Evolutionary conservation across 1,140 invertebrate species (phyloP).

Genomic region (Philopotamus ludificatus): DNA sequence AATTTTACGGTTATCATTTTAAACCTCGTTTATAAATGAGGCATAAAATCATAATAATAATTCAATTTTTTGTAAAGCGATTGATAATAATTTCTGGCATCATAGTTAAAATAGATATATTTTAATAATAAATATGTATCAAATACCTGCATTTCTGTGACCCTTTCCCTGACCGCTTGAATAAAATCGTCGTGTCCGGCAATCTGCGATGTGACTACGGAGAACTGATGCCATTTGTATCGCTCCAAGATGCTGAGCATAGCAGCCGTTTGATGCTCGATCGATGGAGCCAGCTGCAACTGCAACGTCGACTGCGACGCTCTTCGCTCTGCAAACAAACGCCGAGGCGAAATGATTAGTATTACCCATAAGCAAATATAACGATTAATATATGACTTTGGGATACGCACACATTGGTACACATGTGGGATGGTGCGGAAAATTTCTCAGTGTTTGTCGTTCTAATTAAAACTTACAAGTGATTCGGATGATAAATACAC

Average conservation of each 20-base stretch:
- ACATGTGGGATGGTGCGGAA: no score
- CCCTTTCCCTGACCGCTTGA: constrained; percentile 83
- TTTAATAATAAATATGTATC: background rate
- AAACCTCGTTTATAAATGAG: no score
- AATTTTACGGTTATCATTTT: no score
- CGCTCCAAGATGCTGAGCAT: constrained; percentile 90
- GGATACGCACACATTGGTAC: no score
- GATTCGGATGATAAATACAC: no score
- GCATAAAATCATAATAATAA: no score
- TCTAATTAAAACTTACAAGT: no score
- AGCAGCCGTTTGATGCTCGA: constrained; percentile 90
- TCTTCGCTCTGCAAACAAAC: constrained; percentile 57
- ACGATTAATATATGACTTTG: no score
- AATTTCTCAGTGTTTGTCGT: no score
- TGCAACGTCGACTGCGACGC: constrained; percentile 81
- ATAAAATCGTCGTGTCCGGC: constrained; percentile 94
- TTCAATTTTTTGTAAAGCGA: no score
- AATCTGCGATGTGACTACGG: constrained; percentile 88
- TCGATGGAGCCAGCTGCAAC: constrained; percentile 87
- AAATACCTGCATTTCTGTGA: constrained; percentile 71
- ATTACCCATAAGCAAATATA: no score
- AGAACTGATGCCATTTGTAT: constrained; percentile 96
- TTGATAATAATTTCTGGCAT: background rate
- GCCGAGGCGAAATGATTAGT: background rate
- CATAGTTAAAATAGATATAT: background rate